These are phyloP conservation scores for Eumeta japonica DNA, from an alignment of 1,140 invertebrate genomes.

Conservation along the genomic window DNA sequence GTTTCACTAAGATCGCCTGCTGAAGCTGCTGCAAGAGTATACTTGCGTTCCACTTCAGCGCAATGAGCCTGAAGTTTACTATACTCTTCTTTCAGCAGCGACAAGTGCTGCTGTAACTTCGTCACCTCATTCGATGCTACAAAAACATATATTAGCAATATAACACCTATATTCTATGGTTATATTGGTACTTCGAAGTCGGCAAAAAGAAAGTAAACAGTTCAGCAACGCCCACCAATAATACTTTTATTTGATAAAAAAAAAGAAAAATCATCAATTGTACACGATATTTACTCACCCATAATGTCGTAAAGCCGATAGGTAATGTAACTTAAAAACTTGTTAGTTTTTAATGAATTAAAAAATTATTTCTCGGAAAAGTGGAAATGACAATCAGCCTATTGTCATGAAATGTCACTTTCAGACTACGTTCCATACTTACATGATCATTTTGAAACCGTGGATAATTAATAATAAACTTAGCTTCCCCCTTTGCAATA, in stretches of 20 bases:
- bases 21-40: conserved; percentile 68
- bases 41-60: conserved; percentile 80
- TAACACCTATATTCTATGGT: neutral
- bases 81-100: conserved; percentile 86
- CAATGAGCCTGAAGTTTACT: conserved; percentile 83
- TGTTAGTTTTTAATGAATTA: no score
- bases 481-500: no score
- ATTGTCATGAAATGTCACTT: no score
- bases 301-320: no score
- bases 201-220: conserved; percentile 10
- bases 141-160: conserved; percentile 13
- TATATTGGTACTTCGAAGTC: no score
- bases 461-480: no score
- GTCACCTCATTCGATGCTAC: conserved; percentile 60
- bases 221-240: conserved; percentile 44
- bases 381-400: no score
- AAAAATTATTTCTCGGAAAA: neutral
- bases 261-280: neutral
- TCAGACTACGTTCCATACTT: no score
- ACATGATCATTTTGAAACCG: no score
- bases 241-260: conserved; percentile 1
- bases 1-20: conserved; percentile 58
- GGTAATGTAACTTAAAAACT: no score
- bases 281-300: neutral
- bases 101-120: conserved; percentile 85